These are phyloP conservation scores for Rhopalosiphum nymphaeae DNA, from an alignment of 2,888 invertebrate species.

Conservation along the genomic window DNA sequence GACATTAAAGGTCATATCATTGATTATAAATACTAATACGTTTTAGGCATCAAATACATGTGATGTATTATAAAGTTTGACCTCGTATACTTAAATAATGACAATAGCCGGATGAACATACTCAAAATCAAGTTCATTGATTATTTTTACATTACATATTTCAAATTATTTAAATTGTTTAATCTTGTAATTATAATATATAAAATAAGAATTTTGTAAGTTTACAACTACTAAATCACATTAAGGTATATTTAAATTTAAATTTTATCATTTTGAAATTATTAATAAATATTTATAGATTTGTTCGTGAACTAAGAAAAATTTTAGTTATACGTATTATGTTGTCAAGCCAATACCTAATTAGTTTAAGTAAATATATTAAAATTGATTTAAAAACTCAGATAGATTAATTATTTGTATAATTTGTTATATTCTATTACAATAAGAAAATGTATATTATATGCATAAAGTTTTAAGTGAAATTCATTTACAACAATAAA, in stretches of 20 bases:
- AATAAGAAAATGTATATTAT: not conserved
- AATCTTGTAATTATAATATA: not conserved
- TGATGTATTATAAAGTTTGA: not conserved
- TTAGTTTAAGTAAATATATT: not conserved
- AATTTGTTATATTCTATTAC: not conserved
- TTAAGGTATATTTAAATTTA: not conserved
- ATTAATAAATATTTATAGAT: not conserved
- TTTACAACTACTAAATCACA: not conserved
- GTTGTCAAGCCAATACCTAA: not conserved
- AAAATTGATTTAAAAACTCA: not conserved
- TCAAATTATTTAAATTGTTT: not conserved
- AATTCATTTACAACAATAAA: slow-evolving; percentile 17
- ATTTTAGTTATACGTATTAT: not conserved
- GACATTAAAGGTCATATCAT: not conserved
- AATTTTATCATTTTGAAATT: not conserved
- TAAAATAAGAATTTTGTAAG: not conserved
- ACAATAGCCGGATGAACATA: slow-evolving; percentile 25
- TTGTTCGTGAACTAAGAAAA: not conserved
- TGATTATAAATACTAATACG: no score
- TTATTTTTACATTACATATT: not conserved
- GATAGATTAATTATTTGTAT: not conserved
- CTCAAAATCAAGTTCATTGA: not conserved
- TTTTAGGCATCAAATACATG: not conserved
- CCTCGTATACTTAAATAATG: not conserved
- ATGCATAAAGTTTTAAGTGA: not conserved